Base-by-base conservation (phyloP, 2,113 vertebrate species). In the Saccopteryx bilineata region DNA sequence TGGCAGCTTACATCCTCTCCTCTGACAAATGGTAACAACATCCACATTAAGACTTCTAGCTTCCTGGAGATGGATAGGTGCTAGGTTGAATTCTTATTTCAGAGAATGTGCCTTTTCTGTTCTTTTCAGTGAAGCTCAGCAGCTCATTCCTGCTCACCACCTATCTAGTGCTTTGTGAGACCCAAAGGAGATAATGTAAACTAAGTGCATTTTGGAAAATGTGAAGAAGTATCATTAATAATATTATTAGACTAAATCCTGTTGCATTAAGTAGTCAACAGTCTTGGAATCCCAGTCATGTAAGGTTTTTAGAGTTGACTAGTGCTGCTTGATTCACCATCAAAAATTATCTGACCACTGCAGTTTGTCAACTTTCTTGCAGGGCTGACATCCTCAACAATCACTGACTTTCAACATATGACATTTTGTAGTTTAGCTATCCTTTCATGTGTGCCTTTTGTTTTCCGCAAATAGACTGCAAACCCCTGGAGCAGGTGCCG, bases 371-470 rank as follows among this genome's bases (percentile, higher is more conserved):
- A 1, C 33, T 8, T 18, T 11, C 8, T 9, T 60, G 66, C 24
- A 60, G 18, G 28, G 28, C 28, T 94, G 72, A 78, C 52, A 39
- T 39, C 17, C 56, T 85, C 23, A 87, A 4, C 56, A 26, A 23
- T 86, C 46, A n/a, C 91, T 95, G 90, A 12, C 56, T 96, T 28
- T 94, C 58, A 39, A 19, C 24, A 23, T 69, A 48, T 54, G 61
- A 69, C 65, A 86, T 91, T 89, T 90, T 60, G 52, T 72, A 56
- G 33, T 56, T 80, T 26, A 80, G 69, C 83, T n/a, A 58, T 14
- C 11, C 52, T 82, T 96, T 95, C 1, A 2, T 75, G 50, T 19
- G 26, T 60, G 66, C 6, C 7, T 78, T 48, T 83, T 90, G 56
- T 74, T 79, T 75, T 52, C 69, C 52, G 15, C 46, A 50, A 79